phyloP scores from a whole-genome alignment of 2,888 invertebrate genomes.

The Hirtodrosophila trivittata region DNA sequence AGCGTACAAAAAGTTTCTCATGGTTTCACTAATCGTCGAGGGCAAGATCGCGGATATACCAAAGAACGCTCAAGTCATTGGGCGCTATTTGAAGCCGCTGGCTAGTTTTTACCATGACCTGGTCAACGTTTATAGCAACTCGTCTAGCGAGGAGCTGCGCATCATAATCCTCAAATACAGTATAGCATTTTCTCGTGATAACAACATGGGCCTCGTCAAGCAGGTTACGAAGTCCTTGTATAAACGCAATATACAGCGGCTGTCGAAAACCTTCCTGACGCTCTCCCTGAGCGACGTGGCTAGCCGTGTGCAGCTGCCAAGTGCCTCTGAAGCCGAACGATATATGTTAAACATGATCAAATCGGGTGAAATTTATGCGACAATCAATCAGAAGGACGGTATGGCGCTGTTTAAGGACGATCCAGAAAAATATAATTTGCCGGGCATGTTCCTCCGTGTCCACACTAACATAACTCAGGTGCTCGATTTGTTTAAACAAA shows the following conservation, averaged over 20 bases:
- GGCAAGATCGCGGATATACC: conserved; percentile 93
- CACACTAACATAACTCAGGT: conserved; percentile 94
- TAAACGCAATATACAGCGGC: conserved; percentile 97
- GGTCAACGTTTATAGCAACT: conserved; percentile 91
- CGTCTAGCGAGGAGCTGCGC: conserved; percentile 89
- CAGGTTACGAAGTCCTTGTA: conserved; percentile 94
- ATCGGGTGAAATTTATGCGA: conserved; percentile 97
- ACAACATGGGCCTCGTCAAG: conserved; percentile 91
- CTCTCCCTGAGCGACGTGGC: conserved; percentile 89
- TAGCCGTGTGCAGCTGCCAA: conserved; percentile 92
- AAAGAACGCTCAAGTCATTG: conserved; percentile 95
- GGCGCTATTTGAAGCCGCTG: conserved; percentile 92
- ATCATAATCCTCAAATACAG: conserved; percentile 90
- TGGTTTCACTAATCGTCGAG: conserved; percentile 95
- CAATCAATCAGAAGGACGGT: conserved; percentile 98
- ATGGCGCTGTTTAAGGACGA: conserved; percentile 98
- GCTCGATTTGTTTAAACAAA: conserved; percentile 94
- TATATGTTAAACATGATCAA: conserved; percentile 99
- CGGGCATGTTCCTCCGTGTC: conserved; percentile 92
- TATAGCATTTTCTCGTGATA: conserved; percentile 91
- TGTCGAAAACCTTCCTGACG: conserved; percentile 91
- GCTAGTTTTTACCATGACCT: conserved; percentile 95
- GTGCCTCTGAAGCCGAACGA: conserved; percentile 94
- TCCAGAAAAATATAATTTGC: conserved; percentile 96
- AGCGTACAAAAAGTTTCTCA: conserved; percentile 97